Evolutionary conservation across 2,888 invertebrate genomes (phyloP), one percentile per base, ranked within the genome.

Genomic region (Acleris cristana): DNA sequence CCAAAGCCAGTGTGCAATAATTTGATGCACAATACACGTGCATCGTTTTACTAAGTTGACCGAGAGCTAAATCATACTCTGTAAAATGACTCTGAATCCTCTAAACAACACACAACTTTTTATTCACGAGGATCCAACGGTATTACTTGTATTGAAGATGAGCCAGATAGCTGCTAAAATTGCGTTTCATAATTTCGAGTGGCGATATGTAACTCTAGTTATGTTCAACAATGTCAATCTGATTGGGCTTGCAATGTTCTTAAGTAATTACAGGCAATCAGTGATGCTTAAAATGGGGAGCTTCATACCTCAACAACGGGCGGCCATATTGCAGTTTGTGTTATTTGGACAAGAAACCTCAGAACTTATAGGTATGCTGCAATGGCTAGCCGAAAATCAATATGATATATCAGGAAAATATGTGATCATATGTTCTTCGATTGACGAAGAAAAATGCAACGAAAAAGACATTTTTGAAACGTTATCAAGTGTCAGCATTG

Each of bases 111-210:
- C 74, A 10, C 71, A 71, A 4, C 48, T 71, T 14, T 70, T 79
- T 63, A 58, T 77, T 8, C 62, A 64, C 3, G 69, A 76, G 52
- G 72, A 78, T n/a, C 66, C 72, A 12, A 58, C 68, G 7, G 65
- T 75, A 18, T 63, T 73, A 26, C 6, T 26, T 26, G 6, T 26
- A 18, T 49, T 63, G 40, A 77, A 80, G 16, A 74, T 87, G 23
- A 82, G 84, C 6, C 59, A 70, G 68, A 64, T 82, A n/a, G 84
- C 85, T 10, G 84, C 87, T 14, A 85, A 84, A 69, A 79, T 88
- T n/a, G 84, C 84, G 0, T 79, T 72, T 61, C 74, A 83, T 52
- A 88, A 87, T 73, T 88, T 85, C 62, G 79, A 86, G 71, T 87
- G 85, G 87, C 82, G 85, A 5, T 87, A 79, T 45, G 67, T 83